These are phyloP conservation scores for Leptopterna dolabrata DNA, from an alignment of 2,888 invertebrate species.

Conservation along the genomic window DNA sequence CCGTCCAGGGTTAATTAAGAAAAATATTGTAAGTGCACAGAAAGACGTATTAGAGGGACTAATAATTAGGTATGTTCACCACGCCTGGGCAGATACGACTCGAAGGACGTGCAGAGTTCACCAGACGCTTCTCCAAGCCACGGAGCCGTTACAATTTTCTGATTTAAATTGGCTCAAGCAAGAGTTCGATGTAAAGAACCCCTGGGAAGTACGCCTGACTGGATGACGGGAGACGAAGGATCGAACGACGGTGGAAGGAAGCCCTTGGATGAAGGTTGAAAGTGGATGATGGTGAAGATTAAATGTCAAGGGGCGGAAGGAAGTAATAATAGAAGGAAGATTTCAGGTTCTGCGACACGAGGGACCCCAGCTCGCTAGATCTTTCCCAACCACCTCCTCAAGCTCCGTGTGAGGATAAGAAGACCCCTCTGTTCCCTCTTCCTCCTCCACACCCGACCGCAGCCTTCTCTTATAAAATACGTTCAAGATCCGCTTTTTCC, in stretches of 20 bases:
- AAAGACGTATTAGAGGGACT: too few species aligned
- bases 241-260: neutral
- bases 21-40: too few species aligned
- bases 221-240: neutral
- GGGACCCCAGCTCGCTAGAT: neutral
- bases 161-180: neutral
- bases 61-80: neutral
- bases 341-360: neutral
- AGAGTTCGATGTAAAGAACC: neutral
- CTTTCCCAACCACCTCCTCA: too few species aligned
- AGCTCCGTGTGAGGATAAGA: neutral
- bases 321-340: neutral
- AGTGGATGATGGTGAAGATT: neutral
- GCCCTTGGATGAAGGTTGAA: too few species aligned
- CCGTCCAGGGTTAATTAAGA: too few species aligned
- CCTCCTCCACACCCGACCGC: neutral
- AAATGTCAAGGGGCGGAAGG: constrained; percentile 1
- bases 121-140: neutral
- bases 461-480: neutral
- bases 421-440: neutral
- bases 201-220: neutral
- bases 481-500: too few species aligned
- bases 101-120: neutral
- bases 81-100: neutral
- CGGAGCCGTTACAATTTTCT: neutral